Conservation (phyloP, 1,140 invertebrate genomes). For the Lepidostoma basale region DNA sequence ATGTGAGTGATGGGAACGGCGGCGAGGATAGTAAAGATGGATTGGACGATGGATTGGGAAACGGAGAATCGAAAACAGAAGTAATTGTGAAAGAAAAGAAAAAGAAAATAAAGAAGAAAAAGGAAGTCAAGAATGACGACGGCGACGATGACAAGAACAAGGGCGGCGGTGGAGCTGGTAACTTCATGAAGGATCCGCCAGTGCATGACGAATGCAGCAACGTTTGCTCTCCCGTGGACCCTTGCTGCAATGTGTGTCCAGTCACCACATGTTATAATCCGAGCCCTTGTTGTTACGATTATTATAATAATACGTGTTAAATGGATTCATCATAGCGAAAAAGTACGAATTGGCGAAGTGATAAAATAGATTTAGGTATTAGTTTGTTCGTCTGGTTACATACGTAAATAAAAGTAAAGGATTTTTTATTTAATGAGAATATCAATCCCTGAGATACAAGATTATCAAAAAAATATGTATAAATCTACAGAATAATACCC, state of each 20-base stretch:
- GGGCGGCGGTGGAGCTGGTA: not conserved
- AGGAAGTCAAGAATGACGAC: not conserved
- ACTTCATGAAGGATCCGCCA: not conserved
- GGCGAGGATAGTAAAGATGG: not conserved
- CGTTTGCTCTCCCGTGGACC: not conserved
- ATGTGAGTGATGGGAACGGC: not conserved
- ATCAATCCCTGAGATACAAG: too few species aligned
- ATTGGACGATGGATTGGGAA: too few species aligned
- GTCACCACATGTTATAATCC: not conserved
- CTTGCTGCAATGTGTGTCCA: not conserved
- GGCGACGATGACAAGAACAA: not conserved
- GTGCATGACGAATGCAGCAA: not conserved
- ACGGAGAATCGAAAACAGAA: not conserved
- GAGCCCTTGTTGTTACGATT: conserved; percentile 1
- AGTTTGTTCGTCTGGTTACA: too few species aligned
- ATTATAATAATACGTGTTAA: too few species aligned
- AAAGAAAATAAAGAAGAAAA: not conserved
- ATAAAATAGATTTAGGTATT: too few species aligned
- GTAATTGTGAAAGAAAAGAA: not conserved
- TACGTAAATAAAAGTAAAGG: too few species aligned
- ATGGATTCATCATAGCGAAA: too few species aligned
- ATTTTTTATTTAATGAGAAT: too few species aligned
- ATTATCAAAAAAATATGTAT: too few species aligned
- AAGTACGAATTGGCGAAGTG: too few species aligned
- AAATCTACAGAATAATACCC: too few species aligned